Evolutionary conservation across 2,888 invertebrate species (phyloP), one percentile per base, ranked within the genome.

Genomic region (Cerceris rybyensis): DNA sequence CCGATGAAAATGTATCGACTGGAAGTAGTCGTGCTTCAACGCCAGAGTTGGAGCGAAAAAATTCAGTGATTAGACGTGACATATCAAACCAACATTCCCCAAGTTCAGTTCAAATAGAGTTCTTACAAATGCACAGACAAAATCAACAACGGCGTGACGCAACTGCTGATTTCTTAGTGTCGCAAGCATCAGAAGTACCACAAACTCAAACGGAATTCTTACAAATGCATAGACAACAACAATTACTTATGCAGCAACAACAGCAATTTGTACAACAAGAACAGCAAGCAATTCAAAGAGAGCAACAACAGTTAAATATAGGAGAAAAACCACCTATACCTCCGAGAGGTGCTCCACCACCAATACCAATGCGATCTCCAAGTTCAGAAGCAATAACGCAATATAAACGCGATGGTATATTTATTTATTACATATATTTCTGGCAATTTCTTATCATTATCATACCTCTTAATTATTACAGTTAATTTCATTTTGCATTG

Each of bases 291-390:
- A 69, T 52, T 66, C 86, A 87, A 42, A 87, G 88, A 59, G 91
- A 91, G 69, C 85, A 86, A 14, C 84, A 85, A 75, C 82, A 80
- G 54, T 52, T 74, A 7, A 88, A 88, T 75, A 78, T 92, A 5
- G 87, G 87, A 17, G 94, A 94, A 43, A 94, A 94, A 83, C 94
- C 94, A 52, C 94, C 94, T 0, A 93, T 94, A 80, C 94, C 94
- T 75, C 94, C 95, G 1, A 91, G 94, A 83, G 94, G 94, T 8
- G 94, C 94, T 14, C 94, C 94, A 9, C 94, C 94, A 8, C 94
- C 94, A 50, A 92, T 94, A 69, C 94, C 94, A 0, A 89, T 91
- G 9, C 88, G 93, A 67, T 91, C 93, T 9, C 92, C 93, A 0
- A 92, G 92, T 43, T 90, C 92, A 0, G 93, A 93, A 73, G 91